These are phyloP conservation scores for Pteronura brasiliensis DNA, from an alignment of 2,113 vertebrate species.

Conservation along the genomic window DNA sequence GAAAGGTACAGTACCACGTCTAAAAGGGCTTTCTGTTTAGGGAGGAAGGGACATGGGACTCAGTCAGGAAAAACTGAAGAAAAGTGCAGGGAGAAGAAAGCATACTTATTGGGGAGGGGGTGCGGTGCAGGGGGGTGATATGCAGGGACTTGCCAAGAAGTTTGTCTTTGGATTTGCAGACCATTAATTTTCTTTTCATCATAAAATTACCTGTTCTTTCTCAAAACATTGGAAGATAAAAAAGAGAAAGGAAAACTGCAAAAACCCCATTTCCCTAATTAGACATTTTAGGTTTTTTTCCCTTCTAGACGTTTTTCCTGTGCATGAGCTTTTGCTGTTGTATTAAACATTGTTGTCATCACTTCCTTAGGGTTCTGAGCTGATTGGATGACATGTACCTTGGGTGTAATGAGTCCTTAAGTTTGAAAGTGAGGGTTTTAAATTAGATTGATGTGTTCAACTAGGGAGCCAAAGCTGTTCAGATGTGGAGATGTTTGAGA, in stretches of 20 bases:
- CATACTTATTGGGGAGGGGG: background rate
- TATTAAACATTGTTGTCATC: background rate
- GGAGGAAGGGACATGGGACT: background rate
- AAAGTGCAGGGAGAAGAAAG: background rate
- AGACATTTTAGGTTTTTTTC: background rate
- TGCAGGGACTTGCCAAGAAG: background rate
- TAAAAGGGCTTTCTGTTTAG: background rate
- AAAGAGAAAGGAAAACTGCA: background rate
- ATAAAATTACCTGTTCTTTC: background rate
- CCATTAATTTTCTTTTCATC: background rate
- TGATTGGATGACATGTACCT: background rate
- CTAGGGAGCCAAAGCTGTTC: background rate
- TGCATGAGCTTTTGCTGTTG: background rate
- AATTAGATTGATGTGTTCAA: background rate
- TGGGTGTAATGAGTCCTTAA: background rate
- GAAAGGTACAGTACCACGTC: background rate
- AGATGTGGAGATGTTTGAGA: background rate
- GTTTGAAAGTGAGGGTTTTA: conserved; percentile 4
- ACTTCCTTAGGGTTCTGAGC: conserved; percentile 2
- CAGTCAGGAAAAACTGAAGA: background rate
- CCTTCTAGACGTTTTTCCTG: background rate
- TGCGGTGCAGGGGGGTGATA: background rate
- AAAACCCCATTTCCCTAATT: background rate
- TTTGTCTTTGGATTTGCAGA: background rate
- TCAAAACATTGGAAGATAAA: background rate